These are phyloP conservation scores for Cryptosula pallasiana DNA, from an alignment of 2,888 invertebrate species.

Conservation along the genomic window DNA sequence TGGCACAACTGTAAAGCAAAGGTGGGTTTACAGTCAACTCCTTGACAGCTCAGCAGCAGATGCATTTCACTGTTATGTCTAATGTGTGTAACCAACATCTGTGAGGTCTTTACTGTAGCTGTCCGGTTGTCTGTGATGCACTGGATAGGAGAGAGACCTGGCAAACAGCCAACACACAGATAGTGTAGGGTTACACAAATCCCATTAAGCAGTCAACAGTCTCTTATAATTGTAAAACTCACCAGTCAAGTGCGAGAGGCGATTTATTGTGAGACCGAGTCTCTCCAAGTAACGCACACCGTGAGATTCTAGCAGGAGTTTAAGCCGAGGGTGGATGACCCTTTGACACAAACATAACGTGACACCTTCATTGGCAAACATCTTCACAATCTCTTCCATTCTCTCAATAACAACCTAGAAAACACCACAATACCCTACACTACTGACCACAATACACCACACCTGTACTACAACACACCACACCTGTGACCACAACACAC, in stretches of 20 bases:
- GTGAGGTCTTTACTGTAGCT: no score
- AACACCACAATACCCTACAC: no score
- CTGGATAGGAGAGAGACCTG: no score
- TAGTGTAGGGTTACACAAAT: no score
- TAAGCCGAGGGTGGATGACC: not conserved
- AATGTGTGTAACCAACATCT: not conserved
- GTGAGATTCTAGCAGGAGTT: not conserved
- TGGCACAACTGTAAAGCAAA: not conserved
- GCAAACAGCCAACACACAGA: no score
- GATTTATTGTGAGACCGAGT: not conserved
- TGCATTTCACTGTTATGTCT: not conserved
- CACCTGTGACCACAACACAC: no score
- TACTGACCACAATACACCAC: no score
- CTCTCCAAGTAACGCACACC: not conserved
- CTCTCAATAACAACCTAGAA: not conserved
- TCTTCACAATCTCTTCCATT: not conserved
- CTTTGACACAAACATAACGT: not conserved
- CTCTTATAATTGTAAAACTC: not conserved
- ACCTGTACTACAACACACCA: no score
- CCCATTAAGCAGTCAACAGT: no score
- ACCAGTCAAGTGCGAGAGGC: constrained; percentile 9
- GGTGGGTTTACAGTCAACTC: not conserved
- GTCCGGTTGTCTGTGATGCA: no score
- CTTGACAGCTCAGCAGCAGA: not conserved
- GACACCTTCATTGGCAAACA: not conserved